phyloP scores from a whole-genome alignment of 2,113 vertebrate genomes.

The Hyperoodon ampullatus region DNA sequence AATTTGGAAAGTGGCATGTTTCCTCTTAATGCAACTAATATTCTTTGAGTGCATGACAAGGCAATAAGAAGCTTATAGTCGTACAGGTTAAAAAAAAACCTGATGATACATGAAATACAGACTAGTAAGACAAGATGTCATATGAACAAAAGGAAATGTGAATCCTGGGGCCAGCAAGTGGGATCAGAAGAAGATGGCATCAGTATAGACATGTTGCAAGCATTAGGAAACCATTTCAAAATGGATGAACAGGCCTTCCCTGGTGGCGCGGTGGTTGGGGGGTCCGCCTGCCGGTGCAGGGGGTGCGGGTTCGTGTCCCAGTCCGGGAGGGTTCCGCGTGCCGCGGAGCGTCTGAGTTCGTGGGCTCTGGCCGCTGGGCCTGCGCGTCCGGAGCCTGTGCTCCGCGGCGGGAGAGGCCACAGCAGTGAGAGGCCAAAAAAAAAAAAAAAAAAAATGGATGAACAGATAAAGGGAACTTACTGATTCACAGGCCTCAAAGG shows the following conservation, averaged over 20 bases:
- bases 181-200: background rate
- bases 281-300: too few relatives aligned
- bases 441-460: background rate
- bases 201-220: background rate
- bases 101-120: background rate
- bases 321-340: too few relatives aligned
- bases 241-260: background rate
- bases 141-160: background rate
- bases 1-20: background rate
- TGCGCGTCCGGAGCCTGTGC: too few relatives aligned
- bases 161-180: background rate
- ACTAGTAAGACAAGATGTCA: background rate
- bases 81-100: background rate
- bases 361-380: too few relatives aligned
- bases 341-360: too few relatives aligned
- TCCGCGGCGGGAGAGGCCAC: too few relatives aligned
- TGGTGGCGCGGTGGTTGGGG: too few relatives aligned
- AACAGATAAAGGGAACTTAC: background rate
- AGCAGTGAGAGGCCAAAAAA: too few relatives aligned
- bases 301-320: too few relatives aligned
- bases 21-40: conserved; percentile 32
- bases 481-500: background rate
- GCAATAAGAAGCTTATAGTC: background rate
- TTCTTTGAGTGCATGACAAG: background rate
- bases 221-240: background rate